A percentile compares a stretch with the other conserved stretches of the same genome.
Conservation (phyloP, 1,140 invertebrate genomes). For the Drosophila lacertosa region DNA sequence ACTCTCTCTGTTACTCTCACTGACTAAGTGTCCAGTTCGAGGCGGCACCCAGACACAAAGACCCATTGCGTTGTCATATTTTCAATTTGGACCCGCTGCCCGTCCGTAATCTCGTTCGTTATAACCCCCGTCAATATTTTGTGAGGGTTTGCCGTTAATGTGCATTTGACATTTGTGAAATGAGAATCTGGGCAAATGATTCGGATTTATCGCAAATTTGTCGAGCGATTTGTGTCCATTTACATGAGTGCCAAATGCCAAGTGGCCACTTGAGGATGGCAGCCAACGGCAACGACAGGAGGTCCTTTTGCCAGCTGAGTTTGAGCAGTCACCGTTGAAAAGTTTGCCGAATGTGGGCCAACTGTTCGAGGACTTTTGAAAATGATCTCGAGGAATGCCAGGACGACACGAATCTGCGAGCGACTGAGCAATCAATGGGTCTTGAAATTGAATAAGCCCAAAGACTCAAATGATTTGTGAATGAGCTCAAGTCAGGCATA, state of each 20-base stretch:
- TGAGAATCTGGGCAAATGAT: conserved; percentile 79
- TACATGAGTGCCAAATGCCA: conserved; percentile 79
- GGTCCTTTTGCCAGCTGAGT: conserved; percentile 34
- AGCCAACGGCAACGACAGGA: conserved; percentile 22
- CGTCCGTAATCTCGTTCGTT: conserved; percentile 54
- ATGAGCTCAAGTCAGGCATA: too few species aligned
- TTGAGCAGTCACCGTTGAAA: conserved; percentile 18
- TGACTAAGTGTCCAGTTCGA: conserved; percentile 14
- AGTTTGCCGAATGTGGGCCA: conserved; percentile 18
- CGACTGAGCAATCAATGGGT: background rate
- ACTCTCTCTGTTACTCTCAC: background rate
- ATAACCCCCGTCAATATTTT: conserved; percentile 63
- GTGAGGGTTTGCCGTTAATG: conserved; percentile 63
- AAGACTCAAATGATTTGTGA: background rate
- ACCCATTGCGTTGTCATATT: conserved; percentile 74
- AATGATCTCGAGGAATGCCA: conserved; percentile 13
- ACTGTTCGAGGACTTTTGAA: conserved; percentile 11
- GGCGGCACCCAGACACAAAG: conserved; percentile 24
- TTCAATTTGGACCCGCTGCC: conserved; percentile 64
- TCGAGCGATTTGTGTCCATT: conserved; percentile 75
- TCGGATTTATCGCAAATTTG: conserved; percentile 80
- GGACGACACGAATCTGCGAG: background rate
- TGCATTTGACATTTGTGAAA: conserved; percentile 80
- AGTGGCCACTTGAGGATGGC: conserved; percentile 69
- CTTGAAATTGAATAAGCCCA: background rate